Evolutionary conservation across 1,140 invertebrate genomes (phyloP), one percentile per base, ranked within the genome.

Genomic region (Mylabris phalerata): DNA sequence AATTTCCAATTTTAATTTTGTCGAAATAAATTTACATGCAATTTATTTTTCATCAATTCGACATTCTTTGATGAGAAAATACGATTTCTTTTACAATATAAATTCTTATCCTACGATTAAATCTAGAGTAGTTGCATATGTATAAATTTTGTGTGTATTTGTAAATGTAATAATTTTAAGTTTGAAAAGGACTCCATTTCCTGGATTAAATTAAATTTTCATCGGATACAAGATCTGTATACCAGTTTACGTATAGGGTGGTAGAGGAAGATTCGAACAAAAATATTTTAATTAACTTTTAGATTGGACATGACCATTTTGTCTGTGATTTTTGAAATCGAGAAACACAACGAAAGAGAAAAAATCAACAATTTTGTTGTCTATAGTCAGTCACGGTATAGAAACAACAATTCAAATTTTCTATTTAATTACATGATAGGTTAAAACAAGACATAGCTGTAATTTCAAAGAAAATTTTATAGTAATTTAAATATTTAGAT

Each of bases 1-100:
- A 43, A 55, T 61, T 61, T 59, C 56, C 58, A 61, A 57, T 61
- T 61, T 61, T 55, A 61, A 61, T 61, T 61, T 61, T 43, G 32
- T 41, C 44, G 26, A 57, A 61, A 60, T 63, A 58, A 62, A 62
- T 62, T 59, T 62, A 56, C 57, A 59, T 62, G 61, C 55, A 57
- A 62, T 62, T 59, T 45, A 32, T 19, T 19, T 19, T 19, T 19
- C 19, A 19, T 19, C 19, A 19, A 19, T 19, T 19, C 19, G 19
- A 19, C 19, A 19, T 19, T 19, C 1, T 19, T 19, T 19, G 19
- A 32, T 1, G 32, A 32, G 7, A 32, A 32, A 32, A 32, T 5
- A 32, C 32, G 32, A 32, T 32, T 32, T 32, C 7, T 32, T 32
- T 2, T 32, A 4, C 32, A 7, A 32, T 32, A 32, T 32, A 19